Conservation (phyloP, 2,888 invertebrate species). For the Zygaena filipendulae region DNA sequence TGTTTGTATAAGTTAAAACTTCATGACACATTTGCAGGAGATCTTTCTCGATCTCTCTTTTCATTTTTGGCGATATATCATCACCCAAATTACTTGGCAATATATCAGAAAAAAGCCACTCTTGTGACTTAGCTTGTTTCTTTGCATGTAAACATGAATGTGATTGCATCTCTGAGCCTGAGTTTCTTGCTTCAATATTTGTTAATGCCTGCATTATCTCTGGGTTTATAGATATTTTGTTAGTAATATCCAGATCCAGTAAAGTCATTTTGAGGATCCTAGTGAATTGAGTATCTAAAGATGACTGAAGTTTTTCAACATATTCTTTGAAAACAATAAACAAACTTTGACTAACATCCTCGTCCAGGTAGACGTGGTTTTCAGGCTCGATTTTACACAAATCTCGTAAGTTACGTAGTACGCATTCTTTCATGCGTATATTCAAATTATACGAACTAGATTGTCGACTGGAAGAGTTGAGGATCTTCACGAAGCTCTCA, state of each 20-base stretch:
- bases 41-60: conserved; percentile 35
- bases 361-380: conserved; percentile 34
- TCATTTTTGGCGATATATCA: conserved; percentile 39
- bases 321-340: no score
- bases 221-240: conserved; percentile 27
- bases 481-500: conserved; percentile 44
- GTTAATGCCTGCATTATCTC: conserved; percentile 44
- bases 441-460: conserved; percentile 34
- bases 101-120: no score
- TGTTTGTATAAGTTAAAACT: conserved; percentile 21
- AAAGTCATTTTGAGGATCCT: no score
- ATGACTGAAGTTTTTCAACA: no score
- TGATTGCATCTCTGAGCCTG: no score
- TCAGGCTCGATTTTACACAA: conserved; percentile 36
- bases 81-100: no score
- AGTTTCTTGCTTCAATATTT: no score
- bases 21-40: conserved; percentile 26
- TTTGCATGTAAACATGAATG: no score
- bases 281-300: no score
- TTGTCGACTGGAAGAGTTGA: conserved; percentile 31
- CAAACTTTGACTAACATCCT: no score
- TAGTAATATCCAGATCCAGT: no score
- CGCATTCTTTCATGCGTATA: conserved; percentile 30
- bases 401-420: conserved; percentile 41
- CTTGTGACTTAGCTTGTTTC: no score